These are phyloP conservation scores for Meiosimyza platycephala DNA, from an alignment of 2,888 invertebrate genomes.

Conservation along the genomic window DNA sequence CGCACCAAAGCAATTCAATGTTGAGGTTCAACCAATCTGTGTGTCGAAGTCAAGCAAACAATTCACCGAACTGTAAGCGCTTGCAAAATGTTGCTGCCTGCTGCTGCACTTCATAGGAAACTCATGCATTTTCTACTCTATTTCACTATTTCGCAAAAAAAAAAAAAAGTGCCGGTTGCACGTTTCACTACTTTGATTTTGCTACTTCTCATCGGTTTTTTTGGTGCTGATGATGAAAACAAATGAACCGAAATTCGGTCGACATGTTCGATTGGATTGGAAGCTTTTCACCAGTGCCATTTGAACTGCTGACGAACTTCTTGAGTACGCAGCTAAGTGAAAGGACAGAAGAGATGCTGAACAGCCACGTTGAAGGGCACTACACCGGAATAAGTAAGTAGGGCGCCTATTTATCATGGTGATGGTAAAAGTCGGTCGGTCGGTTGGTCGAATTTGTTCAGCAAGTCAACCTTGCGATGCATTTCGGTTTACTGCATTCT, in stretches of 20 bases:
- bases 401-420: conserved; percentile 8
- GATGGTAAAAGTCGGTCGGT: not conserved
- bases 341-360: too few relatives aligned
- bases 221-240: conserved; percentile 13
- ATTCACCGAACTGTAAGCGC: too few relatives aligned
- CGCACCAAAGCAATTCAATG: too few relatives aligned
- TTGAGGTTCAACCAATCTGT: too few relatives aligned
- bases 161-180: not conserved
- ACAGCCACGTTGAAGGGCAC: not conserved
- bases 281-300: conserved; percentile 3
- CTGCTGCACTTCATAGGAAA: not conserved
- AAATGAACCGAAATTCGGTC: conserved; percentile 13
- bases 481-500: too few relatives aligned
- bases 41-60: too few relatives aligned
- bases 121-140: conserved; percentile 1
- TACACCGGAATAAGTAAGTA: conserved; percentile 5
- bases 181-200: conserved; percentile 6
- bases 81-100: too few relatives aligned
- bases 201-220: not conserved
- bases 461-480: too few relatives aligned
- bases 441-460: too few relatives aligned
- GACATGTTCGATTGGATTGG: conserved; percentile 4
- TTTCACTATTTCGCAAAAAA: not conserved
- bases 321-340: not conserved
- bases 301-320: not conserved